Evolutionary conservation across 2,888 invertebrate species (phyloP), one percentile per base, ranked within the genome.

Genomic region (Thera britannica): DNA sequence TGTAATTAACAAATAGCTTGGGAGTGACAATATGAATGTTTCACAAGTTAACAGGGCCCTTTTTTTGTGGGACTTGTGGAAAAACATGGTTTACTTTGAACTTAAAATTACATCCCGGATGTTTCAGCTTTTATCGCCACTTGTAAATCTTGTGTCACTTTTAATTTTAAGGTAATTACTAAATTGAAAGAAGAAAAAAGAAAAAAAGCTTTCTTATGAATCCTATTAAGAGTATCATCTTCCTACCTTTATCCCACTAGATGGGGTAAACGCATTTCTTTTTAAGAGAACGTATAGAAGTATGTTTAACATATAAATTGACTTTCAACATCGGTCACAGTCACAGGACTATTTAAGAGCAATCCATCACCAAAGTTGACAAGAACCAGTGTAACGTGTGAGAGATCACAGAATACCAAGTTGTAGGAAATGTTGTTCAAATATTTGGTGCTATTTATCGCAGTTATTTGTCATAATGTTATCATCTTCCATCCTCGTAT

Each of bases 1-100:
- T 72, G 59, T 70, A 67, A 75, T 63, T 62, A 68, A 70, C 72
- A 67, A 71, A 71, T 70, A 65, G 65, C 63, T 68, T 52, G 34
- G 59, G 38, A 23, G 58, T 52, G 57, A 55, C 56, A 60, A 58
- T 60, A 38, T 52, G 54, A 63, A 23, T 23, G 23, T 23, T 23
- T 23, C 23, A 54, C 56, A 23, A 55, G 65, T 62, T 61, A 52
- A 58, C 65, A 55, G 58, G 52, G 23, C 23, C 23, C 48, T 54
- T 12, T 36, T 38, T 5, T 58, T 62, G 63, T 61, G 12, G 35
- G 23, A 11, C 34, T 63, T 2, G 41, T n/a, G 46, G n/a, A 52
- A 51, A 52, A 54, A 58, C 49, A 56, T 56, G 56, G 12, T 58
- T 65, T 61, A 36, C 65, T 58, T 60, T 57, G 48, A 68, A 65